These are phyloP conservation scores for Struthidea cinerea DNA, from an alignment of 2,113 vertebrate genomes.

Conservation along the genomic window DNA sequence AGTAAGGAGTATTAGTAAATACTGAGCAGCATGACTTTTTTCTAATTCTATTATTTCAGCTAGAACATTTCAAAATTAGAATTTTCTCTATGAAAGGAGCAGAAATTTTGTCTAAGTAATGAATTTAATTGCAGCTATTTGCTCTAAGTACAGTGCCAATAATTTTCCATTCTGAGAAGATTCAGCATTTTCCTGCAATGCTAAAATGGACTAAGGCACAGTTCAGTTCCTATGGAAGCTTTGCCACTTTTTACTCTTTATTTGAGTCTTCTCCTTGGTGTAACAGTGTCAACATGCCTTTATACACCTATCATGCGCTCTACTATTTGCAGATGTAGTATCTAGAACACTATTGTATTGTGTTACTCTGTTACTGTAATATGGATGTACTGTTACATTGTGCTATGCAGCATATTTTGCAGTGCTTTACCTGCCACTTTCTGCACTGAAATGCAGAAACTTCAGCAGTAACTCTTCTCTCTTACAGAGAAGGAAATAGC, in stretches of 20 bases:
- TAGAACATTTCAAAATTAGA: background rate
- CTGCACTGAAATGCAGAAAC: background rate
- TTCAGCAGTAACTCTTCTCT: background rate
- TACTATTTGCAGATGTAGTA: background rate
- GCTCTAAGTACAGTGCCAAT: background rate
- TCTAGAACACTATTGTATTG: background rate
- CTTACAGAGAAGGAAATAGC: background rate
- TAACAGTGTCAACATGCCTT: background rate
- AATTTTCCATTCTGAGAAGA: background rate
- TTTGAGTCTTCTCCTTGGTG: background rate
- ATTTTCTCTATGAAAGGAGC: background rate
- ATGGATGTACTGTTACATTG: background rate
- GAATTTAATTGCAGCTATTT: slow-evolving; percentile 22
- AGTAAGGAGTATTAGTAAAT: background rate
- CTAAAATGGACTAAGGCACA: background rate
- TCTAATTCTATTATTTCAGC: background rate
- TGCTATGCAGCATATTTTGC: background rate
- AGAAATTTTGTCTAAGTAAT: background rate
- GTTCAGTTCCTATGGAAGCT: background rate
- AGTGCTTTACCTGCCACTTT: background rate
- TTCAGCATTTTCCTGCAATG: background rate
- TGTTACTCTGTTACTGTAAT: background rate
- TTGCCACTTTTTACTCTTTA: background rate
- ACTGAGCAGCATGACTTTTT: background rate
- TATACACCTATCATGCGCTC: background rate